phyloP scores from a whole-genome alignment of 2,797 vertebrate species.

The Calcarius lapponicus region DNA sequence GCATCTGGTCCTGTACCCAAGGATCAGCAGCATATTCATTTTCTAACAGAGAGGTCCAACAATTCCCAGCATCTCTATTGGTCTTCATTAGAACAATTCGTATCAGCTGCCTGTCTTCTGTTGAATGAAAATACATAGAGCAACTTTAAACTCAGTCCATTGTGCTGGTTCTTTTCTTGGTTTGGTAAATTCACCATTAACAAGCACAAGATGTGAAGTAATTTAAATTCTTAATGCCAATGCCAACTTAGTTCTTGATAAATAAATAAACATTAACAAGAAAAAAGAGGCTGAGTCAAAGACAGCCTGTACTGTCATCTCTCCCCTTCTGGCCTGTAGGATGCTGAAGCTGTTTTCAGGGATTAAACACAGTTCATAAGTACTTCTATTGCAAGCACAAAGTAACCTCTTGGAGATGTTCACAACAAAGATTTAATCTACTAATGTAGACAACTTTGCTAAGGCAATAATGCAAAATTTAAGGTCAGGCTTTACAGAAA shows the following conservation, averaged over 20 bases:
- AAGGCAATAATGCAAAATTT: background rate
- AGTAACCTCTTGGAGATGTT: background rate
- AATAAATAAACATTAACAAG: background rate
- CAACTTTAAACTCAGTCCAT: background rate
- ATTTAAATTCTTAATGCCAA: background rate
- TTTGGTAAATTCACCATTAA: background rate
- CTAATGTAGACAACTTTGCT: background rate
- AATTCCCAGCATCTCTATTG: constrained; percentile 93
- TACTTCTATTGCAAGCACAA: background rate
- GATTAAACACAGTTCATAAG: background rate
- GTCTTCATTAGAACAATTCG: constrained; percentile 92
- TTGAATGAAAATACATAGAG: background rate
- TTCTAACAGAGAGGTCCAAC: constrained; percentile 95
- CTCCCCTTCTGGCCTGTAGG: background rate
- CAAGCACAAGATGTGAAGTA: background rate
- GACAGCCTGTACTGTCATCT: background rate
- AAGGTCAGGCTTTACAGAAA: background rate
- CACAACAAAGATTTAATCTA: background rate
- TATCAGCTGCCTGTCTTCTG: constrained; percentile 95
- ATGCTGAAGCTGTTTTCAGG: background rate
- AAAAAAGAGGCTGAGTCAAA: background rate
- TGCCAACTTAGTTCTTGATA: background rate
- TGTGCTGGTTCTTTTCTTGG: rapidly evolving
- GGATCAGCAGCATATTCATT: constrained; percentile 91
- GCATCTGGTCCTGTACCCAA: constrained; percentile 98